Percentiles rank a stretch among this genome's conserved stretches.
These are phyloP conservation scores for Andricus grossulariae DNA, from an alignment of 1,140 invertebrate genomes.

Conservation along the genomic window DNA sequence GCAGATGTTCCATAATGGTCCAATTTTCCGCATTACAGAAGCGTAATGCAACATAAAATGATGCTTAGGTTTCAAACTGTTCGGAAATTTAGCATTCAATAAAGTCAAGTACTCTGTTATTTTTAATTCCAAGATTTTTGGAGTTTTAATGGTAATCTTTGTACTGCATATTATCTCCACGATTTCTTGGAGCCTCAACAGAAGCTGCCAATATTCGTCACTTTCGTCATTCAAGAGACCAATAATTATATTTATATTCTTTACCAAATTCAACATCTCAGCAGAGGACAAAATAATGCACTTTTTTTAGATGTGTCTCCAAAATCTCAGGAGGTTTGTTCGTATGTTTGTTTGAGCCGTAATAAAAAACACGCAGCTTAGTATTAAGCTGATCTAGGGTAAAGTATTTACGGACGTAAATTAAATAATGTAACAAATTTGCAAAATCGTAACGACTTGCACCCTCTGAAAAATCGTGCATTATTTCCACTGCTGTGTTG, in stretches of 20 bases:
- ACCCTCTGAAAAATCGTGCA: constrained; percentile 17
- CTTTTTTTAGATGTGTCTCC: neutral
- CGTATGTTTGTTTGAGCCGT: neutral
- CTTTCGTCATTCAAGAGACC: neutral
- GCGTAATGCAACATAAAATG: no score
- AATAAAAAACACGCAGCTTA: neutral
- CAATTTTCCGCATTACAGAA: no score
- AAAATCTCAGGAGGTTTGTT: constrained; percentile 7
- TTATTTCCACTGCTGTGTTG: neutral
- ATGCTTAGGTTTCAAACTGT: no score
- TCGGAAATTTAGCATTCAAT: no score
- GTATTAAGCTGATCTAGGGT: neutral
- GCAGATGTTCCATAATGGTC: no score
- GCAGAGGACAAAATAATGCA: neutral
- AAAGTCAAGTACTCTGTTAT: no score
- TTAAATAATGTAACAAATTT: neutral
- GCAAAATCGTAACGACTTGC: neutral
- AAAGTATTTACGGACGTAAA: neutral
- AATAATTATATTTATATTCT: neutral
- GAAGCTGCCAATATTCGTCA: constrained; percentile 3
- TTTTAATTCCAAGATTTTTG: no score
- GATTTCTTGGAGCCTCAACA: no score
- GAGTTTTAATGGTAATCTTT: no score
- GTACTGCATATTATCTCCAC: no score
- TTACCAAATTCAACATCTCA: constrained; percentile 11